Evolutionary conservation across 2,888 invertebrate genomes (phyloP).

Genomic region (Eudasyphora cyanicolor): DNA sequence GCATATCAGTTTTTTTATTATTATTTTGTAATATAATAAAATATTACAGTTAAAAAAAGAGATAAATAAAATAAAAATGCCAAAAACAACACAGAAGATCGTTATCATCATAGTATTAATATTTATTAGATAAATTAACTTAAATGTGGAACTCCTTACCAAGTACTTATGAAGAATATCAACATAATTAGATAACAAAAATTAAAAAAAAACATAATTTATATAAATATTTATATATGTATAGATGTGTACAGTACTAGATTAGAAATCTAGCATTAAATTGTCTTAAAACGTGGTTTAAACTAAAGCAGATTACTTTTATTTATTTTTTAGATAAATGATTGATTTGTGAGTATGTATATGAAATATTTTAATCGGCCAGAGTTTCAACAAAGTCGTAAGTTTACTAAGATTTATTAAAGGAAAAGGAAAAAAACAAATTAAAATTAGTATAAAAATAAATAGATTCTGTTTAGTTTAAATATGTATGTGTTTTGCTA

Average conservation of each 20-base stretch:
- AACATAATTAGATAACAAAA: neutral
- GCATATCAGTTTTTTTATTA: slow-evolving; percentile 47
- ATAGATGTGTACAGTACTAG: neutral
- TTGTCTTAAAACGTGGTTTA: too few relatives aligned
- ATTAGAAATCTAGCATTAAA: neutral
- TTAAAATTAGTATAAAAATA: slow-evolving; percentile 13
- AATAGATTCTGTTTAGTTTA: neutral
- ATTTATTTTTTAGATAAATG: too few relatives aligned
- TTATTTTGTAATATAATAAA: slow-evolving; percentile 28
- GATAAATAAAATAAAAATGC: slow-evolving; percentile 17
- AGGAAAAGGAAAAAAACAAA: neutral
- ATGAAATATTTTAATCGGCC: neutral
- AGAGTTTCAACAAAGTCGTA: neutral
- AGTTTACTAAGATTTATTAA: neutral
- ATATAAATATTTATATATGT: neutral
- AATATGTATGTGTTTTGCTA: neutral
- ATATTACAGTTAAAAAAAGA: slow-evolving; percentile 31
- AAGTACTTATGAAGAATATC: neutral
- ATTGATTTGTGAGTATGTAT: too few relatives aligned
- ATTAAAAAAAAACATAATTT: neutral
- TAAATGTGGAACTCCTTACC: neutral
- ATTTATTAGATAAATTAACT: slow-evolving; percentile 8
- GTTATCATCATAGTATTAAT: neutral
- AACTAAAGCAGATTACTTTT: too few relatives aligned
- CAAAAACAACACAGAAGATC: slow-evolving; percentile 6